These are phyloP conservation scores for Oithona nana DNA, from an alignment of 2,888 invertebrate species.

Conservation along the genomic window DNA sequence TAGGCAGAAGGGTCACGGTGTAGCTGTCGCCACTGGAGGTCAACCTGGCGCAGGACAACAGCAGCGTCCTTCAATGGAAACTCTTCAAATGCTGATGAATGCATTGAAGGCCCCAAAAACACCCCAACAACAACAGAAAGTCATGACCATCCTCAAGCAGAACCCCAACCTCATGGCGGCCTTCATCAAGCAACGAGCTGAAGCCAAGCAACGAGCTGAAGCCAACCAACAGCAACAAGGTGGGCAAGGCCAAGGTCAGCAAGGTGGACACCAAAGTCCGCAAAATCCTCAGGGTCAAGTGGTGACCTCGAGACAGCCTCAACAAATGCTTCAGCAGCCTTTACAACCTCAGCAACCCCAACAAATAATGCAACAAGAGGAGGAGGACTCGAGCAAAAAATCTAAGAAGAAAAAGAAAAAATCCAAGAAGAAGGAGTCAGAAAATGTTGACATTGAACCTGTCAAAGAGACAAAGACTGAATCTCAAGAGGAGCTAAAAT, in stretches of 20 bases:
- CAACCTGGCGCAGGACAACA: slow-evolving; percentile 21
- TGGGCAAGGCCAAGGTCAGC: slow-evolving; percentile 21
- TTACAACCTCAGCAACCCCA: slow-evolving; percentile 19
- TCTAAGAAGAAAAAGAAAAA: too few relatives aligned
- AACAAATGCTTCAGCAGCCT: slow-evolving; percentile 24
- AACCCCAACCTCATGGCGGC: slow-evolving; percentile 91
- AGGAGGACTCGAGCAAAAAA: too few relatives aligned
- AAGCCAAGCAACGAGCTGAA: too few relatives aligned
- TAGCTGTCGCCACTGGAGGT: slow-evolving; percentile 22
- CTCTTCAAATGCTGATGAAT: slow-evolving; percentile 11
- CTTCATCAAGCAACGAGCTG: slow-evolving; percentile 63
- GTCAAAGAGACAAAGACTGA: too few relatives aligned
- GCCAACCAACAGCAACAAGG: slow-evolving; percentile 27
- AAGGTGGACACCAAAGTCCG: slow-evolving; percentile 20
- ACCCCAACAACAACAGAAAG: slow-evolving; percentile 75
- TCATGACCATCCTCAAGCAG: slow-evolving; percentile 69
- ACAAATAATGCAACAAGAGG: slow-evolving; percentile 20
- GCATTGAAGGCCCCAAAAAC: slow-evolving; percentile 62
- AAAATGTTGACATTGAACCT: too few relatives aligned
- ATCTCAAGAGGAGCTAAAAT: too few relatives aligned
- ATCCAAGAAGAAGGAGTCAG: too few relatives aligned
- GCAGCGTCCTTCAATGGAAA: slow-evolving; percentile 28
- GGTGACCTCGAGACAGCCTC: slow-evolving; percentile 21
- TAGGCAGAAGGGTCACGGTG: slow-evolving; percentile 22
- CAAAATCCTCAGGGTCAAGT: slow-evolving; percentile 20